Evolutionary conservation across 1,140 invertebrate genomes (phyloP), one percentile per base, ranked within the genome.

Genomic region (Sitobion miscanthi): DNA sequence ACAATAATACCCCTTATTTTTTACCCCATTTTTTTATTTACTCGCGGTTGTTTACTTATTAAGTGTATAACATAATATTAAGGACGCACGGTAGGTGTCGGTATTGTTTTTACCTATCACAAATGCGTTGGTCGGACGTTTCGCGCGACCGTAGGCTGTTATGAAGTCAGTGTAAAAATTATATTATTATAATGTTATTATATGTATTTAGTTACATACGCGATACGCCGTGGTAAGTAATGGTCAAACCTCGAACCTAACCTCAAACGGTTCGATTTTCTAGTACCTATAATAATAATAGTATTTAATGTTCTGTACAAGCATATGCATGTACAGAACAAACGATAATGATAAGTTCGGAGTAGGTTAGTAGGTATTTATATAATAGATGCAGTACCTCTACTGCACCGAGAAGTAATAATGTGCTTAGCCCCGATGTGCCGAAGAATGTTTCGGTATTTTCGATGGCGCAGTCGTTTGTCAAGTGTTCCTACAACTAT

Each of bases 381-480:
- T 38, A 88, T 49, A 25, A 90, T 77, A 38, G 8, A 1, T 42
- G 3, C 42, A 42, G 42, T 42, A 42, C 42, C 42, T 77, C 42
- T 77, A n/a, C n/a, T 77, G 35, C 52, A 57, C 57, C 14, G 38
- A n/a, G 4, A n/a, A 45, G 30, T 77, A 91, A 91, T 77, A 77
- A 45, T 47, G 42, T 86, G 42, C 85, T 87, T 42, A 14, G 38
- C 25, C 38, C 5, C 17, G 21, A 8, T 30, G 54, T 25, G 5
- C 23, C 23, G 25, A 8, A 54, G 38, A 77, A 69, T 45, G 42
- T 47, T 91, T 49, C 62, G 62, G 38, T 49, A 91, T 91, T 91
- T 91, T 77, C 90, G 20, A 45, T 35, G 30, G 82, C 45, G 42
- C 30, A n/a, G 30, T 91, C 62, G 69, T 91, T 91, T 77, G 30